Base-by-base conservation (phyloP, 1,140 invertebrate genomes). In the Teleopsis dalmanni region DNA sequence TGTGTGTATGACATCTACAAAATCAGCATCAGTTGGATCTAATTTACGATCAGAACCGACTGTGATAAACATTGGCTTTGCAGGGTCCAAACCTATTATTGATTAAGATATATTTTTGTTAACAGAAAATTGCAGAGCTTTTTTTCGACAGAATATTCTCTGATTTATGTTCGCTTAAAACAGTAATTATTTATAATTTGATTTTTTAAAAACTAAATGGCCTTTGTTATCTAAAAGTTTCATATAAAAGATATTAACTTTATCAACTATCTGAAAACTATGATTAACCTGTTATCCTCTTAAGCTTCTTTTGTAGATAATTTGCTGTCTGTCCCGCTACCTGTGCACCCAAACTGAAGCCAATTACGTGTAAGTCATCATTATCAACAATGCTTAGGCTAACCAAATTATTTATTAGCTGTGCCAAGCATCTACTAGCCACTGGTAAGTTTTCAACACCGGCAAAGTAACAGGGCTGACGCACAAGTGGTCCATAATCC, bases 261-360 rank as follows among this genome's bases (percentile, higher is more conserved):
- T 26, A 19, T 41, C 13, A 48, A n/a, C n/a, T n/a, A n/a, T n/a
- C n/a, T n/a, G n/a, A n/a, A n/a, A n/a, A 22, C 18, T 16, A 44
- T 16, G 13, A 18, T 40, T 37, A 19, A 77, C 75, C 78, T 26
- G 77, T 78, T 16, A 80, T 74, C 42, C 76, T 70, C 4, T 68
- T 60, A 8, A 81, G 58, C 45, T 65, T 74, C 23, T 48, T 72
- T 56, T 56, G 72, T 47, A 68, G 63, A 62, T 61, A 75, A 56
- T 85, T 84, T 1, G 86, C 84, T 18, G 86, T 81, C 52, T 84
- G 87, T 1, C 91, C 91, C 0, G 89, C 86, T 3, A 85, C 78
- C 54, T 96, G 91, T 0, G 84, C 89, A 0, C 93, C 93, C 9
- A 96, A 76, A 62, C 90, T 94, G 67, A 94, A 95, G 37, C 92